phyloP scores from a whole-genome alignment of 2,113 vertebrate genomes.

The Labeo catla region DNA sequence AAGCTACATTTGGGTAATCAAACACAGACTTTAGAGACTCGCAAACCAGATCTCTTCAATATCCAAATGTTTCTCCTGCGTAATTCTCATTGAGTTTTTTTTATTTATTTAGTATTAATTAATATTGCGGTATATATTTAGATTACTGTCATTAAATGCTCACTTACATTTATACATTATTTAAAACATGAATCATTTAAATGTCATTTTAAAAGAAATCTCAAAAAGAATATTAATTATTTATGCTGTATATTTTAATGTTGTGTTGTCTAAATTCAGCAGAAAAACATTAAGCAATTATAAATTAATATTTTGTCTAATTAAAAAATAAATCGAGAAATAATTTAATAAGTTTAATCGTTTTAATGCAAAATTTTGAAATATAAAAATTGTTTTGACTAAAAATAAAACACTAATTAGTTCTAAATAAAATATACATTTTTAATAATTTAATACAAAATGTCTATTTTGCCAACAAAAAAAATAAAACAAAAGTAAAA shows the following conservation, averaged over 20 bases:
- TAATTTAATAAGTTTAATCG: background rate
- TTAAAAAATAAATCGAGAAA: background rate
- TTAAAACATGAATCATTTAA: background rate
- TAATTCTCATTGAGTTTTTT: background rate
- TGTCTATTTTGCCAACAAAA: no score
- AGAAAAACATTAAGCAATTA: background rate
- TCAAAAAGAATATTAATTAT: background rate
- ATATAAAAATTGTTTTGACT: no score
- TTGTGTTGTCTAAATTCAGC: background rate
- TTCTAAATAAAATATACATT: no score
- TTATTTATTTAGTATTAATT: no score
- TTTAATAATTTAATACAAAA: no score
- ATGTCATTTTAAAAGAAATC: background rate
- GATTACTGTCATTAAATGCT: background rate
- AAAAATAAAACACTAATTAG: no score
- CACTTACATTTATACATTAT: background rate
- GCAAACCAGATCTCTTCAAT: background rate
- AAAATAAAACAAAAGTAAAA: no score
- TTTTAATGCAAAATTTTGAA: background rate
- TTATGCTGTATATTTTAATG: background rate
- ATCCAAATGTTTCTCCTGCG: background rate
- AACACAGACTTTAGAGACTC: background rate
- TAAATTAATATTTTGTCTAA: background rate
- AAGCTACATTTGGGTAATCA: slow-evolving; percentile 68
- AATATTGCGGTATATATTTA: background rate